Conservation (phyloP, 2,888 invertebrate genomes). For the Pelosia muscerda region DNA sequence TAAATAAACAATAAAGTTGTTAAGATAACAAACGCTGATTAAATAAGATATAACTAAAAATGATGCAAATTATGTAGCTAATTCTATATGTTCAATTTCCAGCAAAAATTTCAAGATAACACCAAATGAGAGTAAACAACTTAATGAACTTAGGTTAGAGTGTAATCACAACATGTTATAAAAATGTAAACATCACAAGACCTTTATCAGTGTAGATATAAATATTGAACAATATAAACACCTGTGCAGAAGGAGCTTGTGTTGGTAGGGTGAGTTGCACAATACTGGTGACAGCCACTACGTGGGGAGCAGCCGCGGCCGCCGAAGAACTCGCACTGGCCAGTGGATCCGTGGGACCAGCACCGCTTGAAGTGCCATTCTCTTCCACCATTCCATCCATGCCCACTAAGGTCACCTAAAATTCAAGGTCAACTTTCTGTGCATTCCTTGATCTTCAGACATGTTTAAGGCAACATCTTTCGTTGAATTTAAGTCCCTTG, state of each 20-base stretch:
- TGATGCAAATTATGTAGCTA: background rate
- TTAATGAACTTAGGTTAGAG: conserved; percentile 25
- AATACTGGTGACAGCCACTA: conserved; percentile 90
- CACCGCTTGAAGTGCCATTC: conserved; percentile 88
- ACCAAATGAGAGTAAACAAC: conserved; percentile 23
- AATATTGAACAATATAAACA: conserved; percentile 68
- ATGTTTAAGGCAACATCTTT: conserved; percentile 60
- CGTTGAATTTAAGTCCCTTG: conserved; percentile 54
- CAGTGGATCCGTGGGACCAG: conserved; percentile 76
- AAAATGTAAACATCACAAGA: conserved; percentile 33
- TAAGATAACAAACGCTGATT: background rate
- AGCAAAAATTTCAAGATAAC: background rate
- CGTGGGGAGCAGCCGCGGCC: conserved; percentile 70
- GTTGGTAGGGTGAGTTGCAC: conserved; percentile 93
- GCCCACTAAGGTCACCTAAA: conserved; percentile 89
- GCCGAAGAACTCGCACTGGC: conserved; percentile 69
- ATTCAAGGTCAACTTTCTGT: conserved; percentile 86
- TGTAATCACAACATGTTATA: conserved; percentile 29
- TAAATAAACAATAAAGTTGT: background rate
- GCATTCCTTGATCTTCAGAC: conserved; percentile 75
- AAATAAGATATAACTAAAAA: conserved; percentile 1
- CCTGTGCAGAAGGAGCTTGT: conserved; percentile 90
- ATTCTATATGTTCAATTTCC: background rate
- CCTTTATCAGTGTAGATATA: conserved; percentile 28
- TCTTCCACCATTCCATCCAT: conserved; percentile 98